Evolutionary conservation across 2,797 vertebrate genomes (phyloP), one percentile per base, ranked within the genome.

Genomic region (Danio tinwini): DNA sequence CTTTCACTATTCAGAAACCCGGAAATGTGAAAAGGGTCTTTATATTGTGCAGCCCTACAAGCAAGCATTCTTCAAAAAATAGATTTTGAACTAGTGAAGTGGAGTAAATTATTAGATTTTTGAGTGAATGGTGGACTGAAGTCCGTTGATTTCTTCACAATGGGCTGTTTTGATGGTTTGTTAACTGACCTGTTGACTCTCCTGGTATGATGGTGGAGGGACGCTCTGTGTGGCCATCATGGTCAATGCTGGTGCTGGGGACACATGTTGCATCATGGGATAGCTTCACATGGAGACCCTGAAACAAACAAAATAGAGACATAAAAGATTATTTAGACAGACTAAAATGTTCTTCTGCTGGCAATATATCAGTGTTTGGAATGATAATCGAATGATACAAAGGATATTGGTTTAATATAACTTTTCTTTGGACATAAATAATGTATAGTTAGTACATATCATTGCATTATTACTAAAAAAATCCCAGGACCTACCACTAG

Each of bases 231-330:
- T 98, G 95, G 98, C 96, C 98, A 99, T 99, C 97, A 99, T 98
- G 82, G 95, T 98, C 96, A 99, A 90, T 96, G 97, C 94, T 91
- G 98, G 95, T 91, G 95, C 94, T 89, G 97, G 96, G 95, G 98
- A 96, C 93, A 94, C 98, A 99, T 99, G 97, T 97, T 99, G 97
- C 97, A 99, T 99, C 96, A 97, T 99, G 96, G 96, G 97, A 92
- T 91, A 93, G 95, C 94, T 93, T 98, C 96, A 99, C 97, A 98
- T 98, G 77, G 93, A 97, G 95, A 95, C 95, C 89, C 97, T 95
- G 92, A 37, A 37, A 79, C 58, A 88, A 58, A 80, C 44, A 77
- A 56, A 74, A 80, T 72, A 76, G 81, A 83, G 40, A 86, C 72
- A 39, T 29, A 5, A 65, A 56, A 5, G 12, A 64, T 56, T 5